Evolutionary conservation across 2,797 vertebrate species (phyloP).

Genomic region (Morus bassanus): DNA sequence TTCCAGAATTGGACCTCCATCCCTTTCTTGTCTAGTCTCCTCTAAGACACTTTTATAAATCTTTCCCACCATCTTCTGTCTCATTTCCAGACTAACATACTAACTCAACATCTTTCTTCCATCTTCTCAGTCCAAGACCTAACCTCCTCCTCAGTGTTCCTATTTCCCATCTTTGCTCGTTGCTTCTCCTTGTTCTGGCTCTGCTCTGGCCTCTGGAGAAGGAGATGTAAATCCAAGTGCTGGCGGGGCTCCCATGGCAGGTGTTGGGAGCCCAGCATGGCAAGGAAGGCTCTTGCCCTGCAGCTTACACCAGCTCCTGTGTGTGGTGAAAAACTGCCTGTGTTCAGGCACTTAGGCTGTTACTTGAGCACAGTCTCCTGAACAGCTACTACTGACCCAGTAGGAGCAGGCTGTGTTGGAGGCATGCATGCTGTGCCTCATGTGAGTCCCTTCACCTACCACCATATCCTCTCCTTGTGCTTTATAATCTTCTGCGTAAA

Average conservation of each 20-base stretch:
- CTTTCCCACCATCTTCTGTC: neutral
- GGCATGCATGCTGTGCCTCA: accelerated
- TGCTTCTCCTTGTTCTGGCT: neutral
- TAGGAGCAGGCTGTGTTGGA: neutral
- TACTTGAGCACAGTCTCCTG: neutral
- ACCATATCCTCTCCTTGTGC: accelerated
- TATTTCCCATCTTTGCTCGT: neutral
- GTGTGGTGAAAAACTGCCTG: neutral
- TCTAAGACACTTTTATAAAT: neutral
- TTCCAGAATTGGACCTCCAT: neutral
- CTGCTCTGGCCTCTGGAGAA: neutral
- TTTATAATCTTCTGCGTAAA: neutral
- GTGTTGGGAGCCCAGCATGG: neutral
- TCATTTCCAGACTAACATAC: neutral
- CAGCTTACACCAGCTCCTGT: neutral
- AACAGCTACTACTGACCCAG: neutral
- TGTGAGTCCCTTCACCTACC: neutral
- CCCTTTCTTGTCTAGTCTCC: neutral
- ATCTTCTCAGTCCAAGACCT: neutral
- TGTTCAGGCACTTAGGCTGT: neutral
- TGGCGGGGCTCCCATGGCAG: neutral
- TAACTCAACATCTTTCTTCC: neutral
- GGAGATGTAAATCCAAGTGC: neutral
- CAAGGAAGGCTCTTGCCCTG: neutral
- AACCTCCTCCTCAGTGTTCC: neutral